Conservation (phyloP, 2,888 invertebrate species). For the Parnassius glacialis region DNA sequence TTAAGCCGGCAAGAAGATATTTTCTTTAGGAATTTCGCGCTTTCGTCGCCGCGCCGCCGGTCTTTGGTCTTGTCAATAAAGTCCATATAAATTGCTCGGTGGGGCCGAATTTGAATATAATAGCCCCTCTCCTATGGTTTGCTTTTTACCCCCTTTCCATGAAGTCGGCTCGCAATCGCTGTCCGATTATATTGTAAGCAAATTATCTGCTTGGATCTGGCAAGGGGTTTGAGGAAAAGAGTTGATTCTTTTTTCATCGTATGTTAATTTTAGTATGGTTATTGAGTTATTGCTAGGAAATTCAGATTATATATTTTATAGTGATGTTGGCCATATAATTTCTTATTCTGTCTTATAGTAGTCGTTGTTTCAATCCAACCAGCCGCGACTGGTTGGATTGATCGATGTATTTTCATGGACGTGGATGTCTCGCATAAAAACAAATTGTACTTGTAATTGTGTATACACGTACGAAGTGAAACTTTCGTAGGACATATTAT, state of each 20-base stretch:
- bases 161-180: constrained; percentile 67
- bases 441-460: no score
- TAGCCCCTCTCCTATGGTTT: constrained; percentile 66
- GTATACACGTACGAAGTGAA: no score
- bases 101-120: constrained; percentile 79
- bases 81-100: constrained; percentile 78
- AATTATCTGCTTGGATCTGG: constrained; percentile 77
- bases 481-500: no score
- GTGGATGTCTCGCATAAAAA: no score
- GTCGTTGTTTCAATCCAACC: no score
- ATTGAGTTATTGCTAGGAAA: constrained; percentile 33
- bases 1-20: constrained; percentile 65
- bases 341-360: no score
- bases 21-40: constrained; percentile 68
- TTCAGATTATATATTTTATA: not conserved
- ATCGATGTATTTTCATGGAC: no score
- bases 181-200: constrained; percentile 81
- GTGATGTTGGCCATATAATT: not conserved
- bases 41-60: constrained; percentile 41
- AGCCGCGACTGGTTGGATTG: no score
- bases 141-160: constrained; percentile 70
- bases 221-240: constrained; percentile 53
- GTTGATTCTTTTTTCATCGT: constrained; percentile 49
- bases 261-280: constrained; percentile 33
- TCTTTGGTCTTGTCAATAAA: constrained; percentile 75